Evolutionary conservation across 1,140 invertebrate species (phyloP), one percentile per base, ranked within the genome.

Genomic region (Oscheius sp.): DNA sequence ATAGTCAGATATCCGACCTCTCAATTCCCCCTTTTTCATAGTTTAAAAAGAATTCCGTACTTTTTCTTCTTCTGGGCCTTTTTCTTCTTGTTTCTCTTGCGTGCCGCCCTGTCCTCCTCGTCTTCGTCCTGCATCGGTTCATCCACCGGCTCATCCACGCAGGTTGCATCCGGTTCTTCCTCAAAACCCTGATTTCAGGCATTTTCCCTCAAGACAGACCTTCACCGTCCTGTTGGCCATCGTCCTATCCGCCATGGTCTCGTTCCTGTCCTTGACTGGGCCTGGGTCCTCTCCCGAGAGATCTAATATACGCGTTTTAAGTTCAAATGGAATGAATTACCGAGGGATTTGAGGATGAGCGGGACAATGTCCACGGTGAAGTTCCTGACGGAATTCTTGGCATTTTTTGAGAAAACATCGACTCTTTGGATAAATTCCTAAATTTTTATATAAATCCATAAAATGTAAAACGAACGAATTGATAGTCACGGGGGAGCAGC

Each of bases 311-410:
- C 23, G 4, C 7, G 7, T 7, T 7, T 55, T 13, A 55, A 20
- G 7, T 4, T 7, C 15, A 63, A 34, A 26, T 13, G 13, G 35
- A 63, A 29, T 7, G 35, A 10, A 10, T 7, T 63, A 63, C 61
- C 61, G 18, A 36, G 15, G 31, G 7, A 32, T 63, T n/a, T 42
- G 36, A 63, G 61, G 7, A 63, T 13, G 10, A n/a, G 10, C 10
- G 61, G 61, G 31, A 63, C 20, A 18, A 63, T 32, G 10, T 63
- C 61, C 10, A 63, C 61, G 31, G 36, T 32, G 31, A 63, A 29
- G n/a, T 4, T n/a, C 4, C 61, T 26, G 10, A 34, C 7, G 15
- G 32, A 7, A 32, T 4, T 10, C 7, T 10, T 13, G 18, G 10
- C 61, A 38, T 23, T 55, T 7, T 23, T 7, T 4, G 49, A 7